Evolutionary conservation across 2,113 vertebrate species (phyloP), one percentile per base, ranked within the genome.

Genomic region (Entomyzon cyanotis): DNA sequence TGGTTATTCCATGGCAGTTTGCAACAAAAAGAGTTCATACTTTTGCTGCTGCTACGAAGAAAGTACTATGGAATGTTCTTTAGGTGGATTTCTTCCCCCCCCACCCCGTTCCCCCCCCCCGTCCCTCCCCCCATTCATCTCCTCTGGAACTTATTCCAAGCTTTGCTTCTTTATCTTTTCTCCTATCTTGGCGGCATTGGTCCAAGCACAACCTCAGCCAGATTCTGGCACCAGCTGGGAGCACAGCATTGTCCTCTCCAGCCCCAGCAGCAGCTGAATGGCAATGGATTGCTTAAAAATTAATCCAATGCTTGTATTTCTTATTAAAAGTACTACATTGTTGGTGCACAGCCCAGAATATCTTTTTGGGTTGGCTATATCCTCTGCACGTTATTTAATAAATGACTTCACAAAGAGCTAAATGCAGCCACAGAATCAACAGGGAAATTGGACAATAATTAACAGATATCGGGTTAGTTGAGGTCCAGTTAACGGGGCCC

Each of bases 401-500:
- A 77, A 86, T 42, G 4, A 55, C 37, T 96, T 90, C 27, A 88
- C 28, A 39, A 70, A 67, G 39, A 70, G 31, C 25, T 73, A 65
- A 83, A 52, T 35, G 42, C 80, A 88, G 30, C 42, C 68, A 46
- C 63, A 67, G 50, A 53, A 44, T 84, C 64, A 35, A 55, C 33
- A 62, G 31, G 49, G 37, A 64, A 88, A 69, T 18, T 15, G n/a
- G 53, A 64, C 44, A 90, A 58, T 76, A 49, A 84, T 88, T 62
- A 84, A 88, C 85, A 90, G 63, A 30, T 25, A 53, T 0, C 1
- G 13, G 46, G 12, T 35, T 35, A 70, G 22, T n/a, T 41, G 30
- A 41, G 18, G 22, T 20, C 24, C 33, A 10, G 39, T 42, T 62
- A 44, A 63, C 0, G 0, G 8, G 24, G 37, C n/a, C 35, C 5